Base-by-base conservation (phyloP, 53 echinoderm and acorn worm genomes). In the Echinarachnius parma region DNA sequence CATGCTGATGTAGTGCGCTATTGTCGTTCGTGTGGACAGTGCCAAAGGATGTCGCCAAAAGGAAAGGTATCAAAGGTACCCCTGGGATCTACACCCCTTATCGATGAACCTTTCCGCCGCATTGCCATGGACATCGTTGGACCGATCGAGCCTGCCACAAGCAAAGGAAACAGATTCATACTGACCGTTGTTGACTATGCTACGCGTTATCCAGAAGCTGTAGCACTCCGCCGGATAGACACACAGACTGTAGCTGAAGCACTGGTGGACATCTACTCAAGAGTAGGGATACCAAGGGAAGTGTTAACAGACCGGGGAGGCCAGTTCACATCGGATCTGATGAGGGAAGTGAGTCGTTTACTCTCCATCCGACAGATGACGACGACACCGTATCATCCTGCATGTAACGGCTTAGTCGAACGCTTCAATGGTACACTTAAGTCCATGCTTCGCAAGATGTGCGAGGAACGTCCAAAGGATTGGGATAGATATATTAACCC, bases 241-340 rank as follows among this genome's bases (percentile, higher is more conserved):
- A n/a, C n/a, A 16, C 36, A 64, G 28, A 34, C 36, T 2, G 44
- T 39, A 19, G 39, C 42, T 5, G 42, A 42, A 9, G 44, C 63
- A 21, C 26, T 45, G 25, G 3, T 45, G 45, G 46, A 46, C 46
- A 45, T 64, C 45, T 64, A 45, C 46, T 64, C 64, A 2, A 25
- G 28, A 28, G 64, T 64, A 45, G 64, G 64, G 45, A 45, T 64
- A 44, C 64, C 64, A 2, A 9, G 46, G 24, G 46, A 64, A 26
- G 46, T 64, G 64, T 46, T 64, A 15, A 66, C 80, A 1, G 67
- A 79, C 44, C 80, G 54, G 14, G 80, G 80, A 11, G 25, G 44
- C 33, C 80, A 80, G 26, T 80, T 80, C 16, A 81, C 75, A 7
- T 74, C 81, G 1, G 74, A 36, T 0, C 28, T 81, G 28, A 81